phyloP scores from a whole-genome alignment of 2,888 invertebrate species.

The Pachymerium ferrugineum region DNA sequence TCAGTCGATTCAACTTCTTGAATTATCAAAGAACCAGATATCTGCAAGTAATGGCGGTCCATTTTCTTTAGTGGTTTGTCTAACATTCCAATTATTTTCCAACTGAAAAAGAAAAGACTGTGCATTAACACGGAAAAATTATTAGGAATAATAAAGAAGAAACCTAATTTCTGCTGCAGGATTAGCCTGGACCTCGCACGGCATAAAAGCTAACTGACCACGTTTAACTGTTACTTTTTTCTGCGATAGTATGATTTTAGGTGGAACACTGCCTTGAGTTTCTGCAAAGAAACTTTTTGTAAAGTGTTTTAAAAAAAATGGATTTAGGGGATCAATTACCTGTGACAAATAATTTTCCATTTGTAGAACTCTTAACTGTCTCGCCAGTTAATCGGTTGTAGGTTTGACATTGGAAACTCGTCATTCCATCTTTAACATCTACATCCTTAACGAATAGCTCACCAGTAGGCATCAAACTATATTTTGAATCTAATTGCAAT shows the following conservation, averaged over 20 bases:
- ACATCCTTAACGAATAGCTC: slow-evolving; percentile 25
- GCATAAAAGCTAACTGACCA: not conserved
- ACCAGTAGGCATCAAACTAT: not conserved
- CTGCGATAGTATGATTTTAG: not conserved
- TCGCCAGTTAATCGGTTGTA: not conserved
- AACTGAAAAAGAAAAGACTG: not conserved
- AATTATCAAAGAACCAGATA: slow-evolving; percentile 23
- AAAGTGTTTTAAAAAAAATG: not conserved
- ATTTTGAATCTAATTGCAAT: slow-evolving; percentile 1
- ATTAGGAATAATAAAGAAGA: not conserved
- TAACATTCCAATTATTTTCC: not conserved
- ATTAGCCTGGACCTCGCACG: slow-evolving; percentile 7
- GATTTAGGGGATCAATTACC: not conserved
- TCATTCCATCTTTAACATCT: slow-evolving; percentile 14
- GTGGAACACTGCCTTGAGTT: not conserved
- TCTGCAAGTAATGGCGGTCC: not conserved
- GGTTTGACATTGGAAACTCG: slow-evolving; percentile 23
- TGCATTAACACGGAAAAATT: not conserved
- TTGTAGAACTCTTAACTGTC: not conserved
- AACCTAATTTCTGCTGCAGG: not conserved
- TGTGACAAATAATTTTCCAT: slow-evolving; percentile 16
- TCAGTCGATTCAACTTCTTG: not conserved
- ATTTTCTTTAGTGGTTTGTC: not conserved
- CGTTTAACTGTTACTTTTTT: not conserved
- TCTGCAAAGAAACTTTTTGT: not conserved